Base-by-base conservation (phyloP, 2,888 invertebrate species). In the Psococerastis gibbosa region DNA sequence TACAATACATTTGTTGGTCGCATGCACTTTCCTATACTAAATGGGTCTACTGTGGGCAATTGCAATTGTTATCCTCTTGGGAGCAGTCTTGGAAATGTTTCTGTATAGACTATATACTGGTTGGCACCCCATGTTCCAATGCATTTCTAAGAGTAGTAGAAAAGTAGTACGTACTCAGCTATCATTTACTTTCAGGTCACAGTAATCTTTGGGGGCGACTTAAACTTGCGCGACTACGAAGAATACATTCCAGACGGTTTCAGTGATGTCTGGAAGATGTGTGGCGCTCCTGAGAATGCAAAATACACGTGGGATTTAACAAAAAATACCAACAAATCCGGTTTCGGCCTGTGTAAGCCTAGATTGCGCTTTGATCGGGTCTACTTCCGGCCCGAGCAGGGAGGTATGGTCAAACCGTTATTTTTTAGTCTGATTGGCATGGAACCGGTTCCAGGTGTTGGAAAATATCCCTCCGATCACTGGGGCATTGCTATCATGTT, bases 201-300 rank as follows among this genome's bases (percentile, higher is more conserved):
- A 4, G 63, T 67, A 0, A 58, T 74, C 34, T 68, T 71, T 56
- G 73, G 65, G 22, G 73, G 73, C 2, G 73, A 73, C 55, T 53
- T 73, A 22, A 74, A 74, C 54, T 52, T 72, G 2, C 55, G 72
- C 32, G 72, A 73, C 51, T 60, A 62, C 49, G 73, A 73, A 60
- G 70, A 69, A 49, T 60, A 60, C 4, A 34, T 64, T 6, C 68
- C 70, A 2, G 45, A 50, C 2, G 58, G 58, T 17, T 51, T 68
- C 31, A 52, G 52, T 35, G 70, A 70, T 52, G 38, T 71, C 2
- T 73, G 72, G 72, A 58, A 63, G 35, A 53, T 57, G 3, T 67
- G 67, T 41, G 73, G 73, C 1, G 55, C 59, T n/a, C 58, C 67
- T 6, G 56, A 56, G 41, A 65, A 66, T 47, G 63, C 62, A 16